Base-by-base conservation (phyloP, 1,140 invertebrate genomes). In the Agraylea sexmaculata region DNA sequence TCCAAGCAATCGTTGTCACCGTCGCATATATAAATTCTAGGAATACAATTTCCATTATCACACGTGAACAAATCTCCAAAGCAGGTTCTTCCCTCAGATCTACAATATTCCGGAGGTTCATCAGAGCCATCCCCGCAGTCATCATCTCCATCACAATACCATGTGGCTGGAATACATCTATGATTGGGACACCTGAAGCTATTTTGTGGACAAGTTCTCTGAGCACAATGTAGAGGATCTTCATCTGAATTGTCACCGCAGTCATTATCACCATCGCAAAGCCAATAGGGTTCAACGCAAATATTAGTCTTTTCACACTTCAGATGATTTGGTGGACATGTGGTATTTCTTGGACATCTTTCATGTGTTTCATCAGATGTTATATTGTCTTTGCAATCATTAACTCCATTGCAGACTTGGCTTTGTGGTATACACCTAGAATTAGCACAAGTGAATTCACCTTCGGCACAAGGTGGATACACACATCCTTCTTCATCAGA, bases 201-300 rank as follows among this genome's bases (percentile, higher is more conserved):
- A 53, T 91, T 92, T 17, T 83, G 78, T 0, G 90, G 89, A 54
- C 90, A 95, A 0, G 85, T 85, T 43, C 87, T 68, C 48, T 87
- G 77, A 1, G 84, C 79, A 54, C 92, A 96, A 50, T 92, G 81
- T 21, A 89, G 55, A 0, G 84, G 74, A 73, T 93, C 83, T 64
- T 97, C 93, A 57, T 98, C 92, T 1, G 83, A 86, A 54, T 92
- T 93, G 56, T 96, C 94, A 0, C 90, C 90, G 55, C 92, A 97
- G 59, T 97, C 92, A 53, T 94, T 91, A 43, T 74, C 89, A 0
- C 87, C 87, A 57, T 91, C 87, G 56, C 90, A 94, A 0, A 94
- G 65, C 88, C 89, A 94, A 55, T 91, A 94, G 0, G 87, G 87
- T 56, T 94, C 89, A 0, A 94, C 88, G 53, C 90, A 94, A 39